phyloP scores from a whole-genome alignment of 1,140 invertebrate genomes.

The Oedothorax gibbosus region DNA sequence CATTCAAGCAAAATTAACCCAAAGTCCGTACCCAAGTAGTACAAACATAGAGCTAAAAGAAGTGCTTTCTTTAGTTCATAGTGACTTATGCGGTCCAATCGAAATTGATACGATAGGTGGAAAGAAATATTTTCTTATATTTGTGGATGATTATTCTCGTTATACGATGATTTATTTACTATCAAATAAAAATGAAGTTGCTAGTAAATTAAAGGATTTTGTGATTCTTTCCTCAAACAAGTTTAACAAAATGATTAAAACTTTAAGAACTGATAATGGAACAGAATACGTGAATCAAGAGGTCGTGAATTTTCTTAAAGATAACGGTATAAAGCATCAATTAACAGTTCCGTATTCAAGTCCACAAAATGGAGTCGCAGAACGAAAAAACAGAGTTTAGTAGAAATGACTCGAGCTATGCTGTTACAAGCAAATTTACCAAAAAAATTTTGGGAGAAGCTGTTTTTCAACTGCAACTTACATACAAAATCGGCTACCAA shows the following conservation, averaged over 20 bases:
- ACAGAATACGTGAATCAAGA: neutral
- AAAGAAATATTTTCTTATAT: conserved; percentile 17
- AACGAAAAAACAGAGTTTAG: conserved; percentile 68
- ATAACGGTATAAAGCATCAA: conserved; percentile 70
- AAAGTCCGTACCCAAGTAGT: too few species aligned
- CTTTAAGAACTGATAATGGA: neutral
- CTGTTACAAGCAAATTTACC: conserved; percentile 67
- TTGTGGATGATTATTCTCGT: conserved; percentile 16
- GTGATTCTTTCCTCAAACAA: neutral
- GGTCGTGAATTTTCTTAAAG: conserved; percentile 54
- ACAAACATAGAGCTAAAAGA: too few species aligned
- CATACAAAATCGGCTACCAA: too few species aligned
- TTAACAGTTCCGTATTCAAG: conserved; percentile 69
- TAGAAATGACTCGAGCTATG: conserved; percentile 68
- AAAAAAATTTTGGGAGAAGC: conserved; percentile 65
- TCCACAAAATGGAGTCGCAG: conserved; percentile 72
- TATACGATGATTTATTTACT: conserved; percentile 18
- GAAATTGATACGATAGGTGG: neutral
- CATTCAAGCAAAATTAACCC: too few species aligned
- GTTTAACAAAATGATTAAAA: conserved; percentile 1
- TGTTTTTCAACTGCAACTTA: conserved; percentile 67
- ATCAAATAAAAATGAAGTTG: conserved; percentile 10
- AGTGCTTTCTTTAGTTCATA: neutral
- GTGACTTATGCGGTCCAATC: conserved; percentile 18
- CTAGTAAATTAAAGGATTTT: neutral